phyloP scores from a whole-genome alignment of 2,113 vertebrate genomes.

The Oreochromis spilurus region DNA sequence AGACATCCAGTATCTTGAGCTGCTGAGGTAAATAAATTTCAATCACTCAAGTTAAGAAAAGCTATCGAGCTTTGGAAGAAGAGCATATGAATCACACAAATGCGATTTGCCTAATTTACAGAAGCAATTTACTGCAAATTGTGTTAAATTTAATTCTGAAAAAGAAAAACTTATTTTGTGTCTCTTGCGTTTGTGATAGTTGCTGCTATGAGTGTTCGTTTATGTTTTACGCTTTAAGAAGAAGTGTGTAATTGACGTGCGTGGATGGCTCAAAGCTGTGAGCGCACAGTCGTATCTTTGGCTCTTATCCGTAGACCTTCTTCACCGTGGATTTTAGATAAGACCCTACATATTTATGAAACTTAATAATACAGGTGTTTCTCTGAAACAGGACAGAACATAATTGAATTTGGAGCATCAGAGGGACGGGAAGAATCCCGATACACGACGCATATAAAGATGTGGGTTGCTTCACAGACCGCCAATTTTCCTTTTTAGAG shows the following conservation, averaged over 20 bases:
- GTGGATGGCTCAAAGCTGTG: neutral
- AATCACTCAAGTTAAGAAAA: neutral
- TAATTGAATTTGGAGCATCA: neutral
- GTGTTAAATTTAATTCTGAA: neutral
- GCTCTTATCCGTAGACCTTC: neutral
- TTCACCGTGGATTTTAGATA: neutral
- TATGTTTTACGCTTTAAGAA: neutral
- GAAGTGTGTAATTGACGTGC: neutral
- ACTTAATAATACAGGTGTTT: neutral
- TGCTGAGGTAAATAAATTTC: neutral
- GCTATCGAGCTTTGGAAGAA: neutral
- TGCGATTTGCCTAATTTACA: neutral
- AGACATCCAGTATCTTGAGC: neutral
- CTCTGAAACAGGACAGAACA: neutral
- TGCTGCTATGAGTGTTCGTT: neutral
- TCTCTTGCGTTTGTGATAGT: neutral
- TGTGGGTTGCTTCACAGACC: neutral
- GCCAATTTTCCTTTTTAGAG: neutral
- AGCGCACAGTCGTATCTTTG: neutral
- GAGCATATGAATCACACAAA: neutral
- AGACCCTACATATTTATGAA: neutral
- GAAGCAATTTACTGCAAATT: neutral
- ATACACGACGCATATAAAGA: neutral
- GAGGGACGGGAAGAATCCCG: neutral
- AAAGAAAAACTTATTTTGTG: neutral